Base-by-base conservation (phyloP, 1,140 invertebrate species). In the Cyclargus thomasi region DNA sequence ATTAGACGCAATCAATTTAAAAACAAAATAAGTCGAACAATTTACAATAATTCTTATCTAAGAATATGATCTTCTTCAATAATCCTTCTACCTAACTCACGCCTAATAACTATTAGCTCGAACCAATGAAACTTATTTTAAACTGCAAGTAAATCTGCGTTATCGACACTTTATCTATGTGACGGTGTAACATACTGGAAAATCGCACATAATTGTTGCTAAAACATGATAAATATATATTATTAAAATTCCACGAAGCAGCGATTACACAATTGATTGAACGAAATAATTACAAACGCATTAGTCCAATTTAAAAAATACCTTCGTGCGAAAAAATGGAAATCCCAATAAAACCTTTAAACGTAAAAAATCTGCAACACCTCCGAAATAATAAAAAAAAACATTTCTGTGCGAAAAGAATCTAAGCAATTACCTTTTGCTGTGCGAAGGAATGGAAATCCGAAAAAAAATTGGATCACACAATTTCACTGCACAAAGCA, bases 401-500 rank as follows among this genome's bases (percentile, higher is more conserved):
- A 8, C 14, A 2, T 16, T 0, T 3, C 39, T 47, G 2, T 8
- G 0, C 39, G 14, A 14, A 47, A 39, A 39, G 14, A 47, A 47
- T 47, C 2, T 0, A 1, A 11, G 1, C 1, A 39, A 47, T 16
- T 47, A 47, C 39, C 39, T 47, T 47, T 14, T 47, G 10, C 39
- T 16, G 39, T 47, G 39, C 39, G 14, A 47, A 47, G 14, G 14
- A 14, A 47, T 47, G 39, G 39, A 47, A 47, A 47, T 47, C 39
- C 39, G 14, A 47, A 47, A 47, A 47, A 8, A 35, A 35, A 3
- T 5, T 5, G 11, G 39, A 47, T 8, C 39, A 47, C 39, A 47
- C 39, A 47, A 47, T 29, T 47, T 47, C 39, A 47, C 39, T 47
- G 39, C 39, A 47, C 39, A 47, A 47, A 47, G 39, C 39, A 47